A percentile compares a stretch with the other conserved stretches of the same genome.
Conservation (phyloP, 2,113 vertebrate genomes). For the Glareola pratincola region DNA sequence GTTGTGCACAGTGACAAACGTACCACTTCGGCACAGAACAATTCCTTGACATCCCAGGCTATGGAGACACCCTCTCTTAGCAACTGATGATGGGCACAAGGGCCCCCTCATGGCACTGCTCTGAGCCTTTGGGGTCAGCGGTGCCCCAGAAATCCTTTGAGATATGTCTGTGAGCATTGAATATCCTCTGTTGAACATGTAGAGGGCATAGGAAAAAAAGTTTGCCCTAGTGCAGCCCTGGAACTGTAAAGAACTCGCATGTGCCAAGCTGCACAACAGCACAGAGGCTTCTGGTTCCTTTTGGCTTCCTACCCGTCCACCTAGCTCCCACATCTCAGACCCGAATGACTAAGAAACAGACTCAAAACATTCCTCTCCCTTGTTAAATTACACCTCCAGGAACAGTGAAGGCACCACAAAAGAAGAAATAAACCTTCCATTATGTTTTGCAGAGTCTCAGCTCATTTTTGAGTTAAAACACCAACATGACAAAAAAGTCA, state of each 20-base stretch:
- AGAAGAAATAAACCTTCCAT: constrained; percentile 34
- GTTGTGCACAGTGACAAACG: accelerated
- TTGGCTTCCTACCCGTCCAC: neutral
- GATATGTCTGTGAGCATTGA: neutral
- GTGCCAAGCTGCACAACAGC: neutral
- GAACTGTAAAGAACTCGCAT: neutral
- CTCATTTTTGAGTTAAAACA: constrained; percentile 30
- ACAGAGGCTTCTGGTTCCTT: neutral
- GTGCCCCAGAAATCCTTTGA: neutral
- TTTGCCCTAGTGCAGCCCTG: neutral
- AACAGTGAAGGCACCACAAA: neutral
- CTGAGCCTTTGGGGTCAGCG: neutral
- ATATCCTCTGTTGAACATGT: neutral
- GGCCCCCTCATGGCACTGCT: neutral
- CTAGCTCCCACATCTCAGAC: neutral
- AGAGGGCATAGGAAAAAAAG: neutral
- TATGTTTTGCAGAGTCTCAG: neutral
- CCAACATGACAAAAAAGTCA: neutral
- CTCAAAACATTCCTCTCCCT: neutral
- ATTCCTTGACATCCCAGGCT: neutral
- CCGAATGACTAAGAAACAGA: neutral
- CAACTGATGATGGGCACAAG: accelerated
- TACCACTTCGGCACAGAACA: neutral
- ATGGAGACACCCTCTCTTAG: neutral
- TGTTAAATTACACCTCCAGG: neutral